Base-by-base conservation (phyloP, 2,113 vertebrate genomes). In the Sprattus sprattus region DNA sequence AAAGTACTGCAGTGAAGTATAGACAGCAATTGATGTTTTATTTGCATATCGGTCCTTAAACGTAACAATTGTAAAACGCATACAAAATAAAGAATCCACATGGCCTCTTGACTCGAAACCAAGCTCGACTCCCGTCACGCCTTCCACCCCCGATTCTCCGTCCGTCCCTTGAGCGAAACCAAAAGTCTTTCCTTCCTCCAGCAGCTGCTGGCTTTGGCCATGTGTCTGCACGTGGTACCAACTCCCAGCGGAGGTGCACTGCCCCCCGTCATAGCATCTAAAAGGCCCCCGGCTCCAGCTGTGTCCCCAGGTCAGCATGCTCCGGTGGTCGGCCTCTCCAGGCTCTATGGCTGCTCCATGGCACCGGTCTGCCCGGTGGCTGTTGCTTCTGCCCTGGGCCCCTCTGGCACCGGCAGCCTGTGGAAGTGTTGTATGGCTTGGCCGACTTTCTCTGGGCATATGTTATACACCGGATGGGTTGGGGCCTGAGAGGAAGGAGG, bases 401-500 rank as follows among this genome's bases (percentile, higher is more conserved):
- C 54, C 86, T 1, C 18, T 0, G 96, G 96, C 87, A 96, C 89
- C 0, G 97, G 93, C 90, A 97, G 94, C 92, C 92, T 94, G 89
- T 95, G 94, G 86, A 99, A 99, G 87, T 97, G 88, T 89, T 96
- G 92, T 86, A 97, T 92, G 0, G 98, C 98, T 54, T 91, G 93
- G 85, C 95, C 95, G 88, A 99, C 98, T 91, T 97, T 99, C 83
- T 97, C 97, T 0, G 98, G 98, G 57, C 95, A 92, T 22, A 99
- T 98, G 92, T 99, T 99, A 95, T 99, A 99, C 46, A 99, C 97
- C 0, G 98, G 98, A 90, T 99, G 97, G 0, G 97, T 99, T 22
- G 97, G 95, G 82, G 96, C 97, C 98, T 99, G 91, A 15, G 81
- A 67, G 46, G 46, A 83, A 82, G 85, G 88, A 16, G 8, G 13